phyloP scores from a whole-genome alignment of 2,888 invertebrate species.

The Meiosimyza platycephala region DNA sequence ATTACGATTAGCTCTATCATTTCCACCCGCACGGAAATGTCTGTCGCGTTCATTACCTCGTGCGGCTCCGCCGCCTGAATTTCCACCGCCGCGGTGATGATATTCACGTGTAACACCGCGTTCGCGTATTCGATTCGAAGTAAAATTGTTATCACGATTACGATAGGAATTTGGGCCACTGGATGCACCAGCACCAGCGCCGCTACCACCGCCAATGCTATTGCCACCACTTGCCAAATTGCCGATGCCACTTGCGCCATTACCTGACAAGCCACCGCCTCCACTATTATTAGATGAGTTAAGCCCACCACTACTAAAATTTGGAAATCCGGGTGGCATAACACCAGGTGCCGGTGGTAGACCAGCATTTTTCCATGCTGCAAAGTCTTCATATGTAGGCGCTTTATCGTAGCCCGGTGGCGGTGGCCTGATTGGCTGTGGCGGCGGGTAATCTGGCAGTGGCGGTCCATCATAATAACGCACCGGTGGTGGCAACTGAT shows the following conservation, averaged over 20 bases:
- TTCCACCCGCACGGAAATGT: slow-evolving; percentile 65
- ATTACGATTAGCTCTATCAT: slow-evolving; percentile 56
- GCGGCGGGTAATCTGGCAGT: slow-evolving; percentile 78
- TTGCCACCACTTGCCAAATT: slow-evolving; percentile 45
- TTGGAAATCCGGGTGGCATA: slow-evolving; percentile 56
- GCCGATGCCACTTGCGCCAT: slow-evolving; percentile 46
- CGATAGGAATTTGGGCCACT: slow-evolving; percentile 55
- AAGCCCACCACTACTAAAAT: slow-evolving; percentile 39
- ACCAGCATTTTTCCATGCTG: slow-evolving; percentile 63
- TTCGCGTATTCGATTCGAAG: slow-evolving; percentile 60
- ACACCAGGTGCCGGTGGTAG: slow-evolving; percentile 58
- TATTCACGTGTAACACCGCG: slow-evolving; percentile 58
- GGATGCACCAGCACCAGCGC: slow-evolving; percentile 44
- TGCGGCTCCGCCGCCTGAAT: slow-evolving; percentile 39
- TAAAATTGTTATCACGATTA: slow-evolving; percentile 53
- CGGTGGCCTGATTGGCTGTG: slow-evolving; percentile 68
- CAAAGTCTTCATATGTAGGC: slow-evolving; percentile 77
- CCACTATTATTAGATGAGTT: slow-evolving; percentile 35
- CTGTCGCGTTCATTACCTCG: slow-evolving; percentile 66
- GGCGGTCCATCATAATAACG: slow-evolving; percentile 85
- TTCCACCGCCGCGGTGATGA: slow-evolving; percentile 61
- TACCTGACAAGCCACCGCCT: slow-evolving; percentile 44
- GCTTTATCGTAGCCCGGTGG: slow-evolving; percentile 76
- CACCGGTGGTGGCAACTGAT: slow-evolving; percentile 78
- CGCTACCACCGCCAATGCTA: slow-evolving; percentile 45